A percentile compares a stretch with the other conserved stretches of the same genome.
Conservation (phyloP, 2,888 invertebrate species). For the Erebia aethiops region DNA sequence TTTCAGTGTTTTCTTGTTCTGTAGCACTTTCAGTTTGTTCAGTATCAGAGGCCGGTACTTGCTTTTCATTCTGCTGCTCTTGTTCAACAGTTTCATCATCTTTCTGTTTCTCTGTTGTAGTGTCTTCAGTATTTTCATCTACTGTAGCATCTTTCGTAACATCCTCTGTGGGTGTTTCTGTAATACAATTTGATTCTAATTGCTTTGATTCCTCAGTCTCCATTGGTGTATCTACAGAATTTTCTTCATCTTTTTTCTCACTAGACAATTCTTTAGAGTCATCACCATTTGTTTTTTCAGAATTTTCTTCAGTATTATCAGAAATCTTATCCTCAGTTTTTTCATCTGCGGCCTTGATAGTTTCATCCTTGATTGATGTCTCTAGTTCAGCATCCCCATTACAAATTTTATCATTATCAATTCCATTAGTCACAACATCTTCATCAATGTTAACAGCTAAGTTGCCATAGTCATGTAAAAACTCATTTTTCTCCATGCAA, state of each 20-base stretch:
- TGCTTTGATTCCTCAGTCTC: conserved; percentile 15
- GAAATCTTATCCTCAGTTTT: conserved; percentile 22
- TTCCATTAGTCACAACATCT: conserved; percentile 48
- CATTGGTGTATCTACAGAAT: not conserved
- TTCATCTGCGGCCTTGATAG: conserved; percentile 20
- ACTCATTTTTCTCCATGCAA: conserved; percentile 90
- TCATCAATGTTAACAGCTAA: conserved; percentile 65
- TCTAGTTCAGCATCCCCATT: conserved; percentile 24
- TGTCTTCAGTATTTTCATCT: not conserved
- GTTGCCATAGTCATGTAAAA: conserved; percentile 87
- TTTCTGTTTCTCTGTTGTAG: not conserved
- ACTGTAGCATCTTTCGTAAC: not conserved
- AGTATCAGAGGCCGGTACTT: not conserved
- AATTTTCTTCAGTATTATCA: conserved; percentile 1
- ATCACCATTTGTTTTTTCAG: conserved; percentile 7
- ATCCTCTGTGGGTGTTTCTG: not conserved
- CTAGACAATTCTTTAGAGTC: not conserved
- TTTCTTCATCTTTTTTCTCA: conserved; percentile 14
- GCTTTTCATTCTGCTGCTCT: conserved; percentile 5
- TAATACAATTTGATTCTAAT: conserved; percentile 14
- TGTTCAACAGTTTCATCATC: not conserved
- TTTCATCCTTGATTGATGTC: conserved; percentile 19
- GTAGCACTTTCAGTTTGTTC: conserved; percentile 20
- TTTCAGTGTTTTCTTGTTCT: conserved; percentile 23
- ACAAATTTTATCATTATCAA: conserved; percentile 38